Evolutionary conservation across 1,140 invertebrate genomes (phyloP).

Genomic region (Apis laboriosa): DNA sequence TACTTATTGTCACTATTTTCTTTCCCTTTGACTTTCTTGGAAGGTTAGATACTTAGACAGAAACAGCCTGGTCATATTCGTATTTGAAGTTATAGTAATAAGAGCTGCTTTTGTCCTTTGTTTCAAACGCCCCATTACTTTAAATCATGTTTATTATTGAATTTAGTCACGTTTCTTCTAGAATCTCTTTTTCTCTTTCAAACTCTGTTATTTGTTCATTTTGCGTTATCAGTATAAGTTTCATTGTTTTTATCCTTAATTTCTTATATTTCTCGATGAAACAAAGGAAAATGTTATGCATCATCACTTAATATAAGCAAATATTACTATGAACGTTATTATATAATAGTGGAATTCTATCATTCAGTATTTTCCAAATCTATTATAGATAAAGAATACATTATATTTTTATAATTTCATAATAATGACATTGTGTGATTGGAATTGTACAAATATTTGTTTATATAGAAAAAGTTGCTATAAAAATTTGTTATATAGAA

Average conservation of each 20-base stretch:
- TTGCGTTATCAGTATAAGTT: conserved; percentile 12
- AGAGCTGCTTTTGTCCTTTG: conserved; percentile 32
- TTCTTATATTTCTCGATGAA: too few relatives aligned
- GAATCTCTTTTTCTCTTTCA: background rate
- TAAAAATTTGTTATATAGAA: too few relatives aligned
- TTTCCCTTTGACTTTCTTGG: conserved; percentile 38
- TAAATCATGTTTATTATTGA: conserved; percentile 17
- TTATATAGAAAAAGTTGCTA: too few relatives aligned
- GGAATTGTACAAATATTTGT: too few relatives aligned
- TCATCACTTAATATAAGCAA: too few relatives aligned
- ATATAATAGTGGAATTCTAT: too few relatives aligned
- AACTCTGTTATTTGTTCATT: background rate
- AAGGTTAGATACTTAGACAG: conserved; percentile 39
- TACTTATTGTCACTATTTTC: conserved; percentile 21
- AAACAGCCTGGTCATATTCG: conserved; percentile 5
- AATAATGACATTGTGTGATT: too few relatives aligned
- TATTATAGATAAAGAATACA: too few relatives aligned
- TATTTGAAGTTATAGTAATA: conserved; percentile 22
- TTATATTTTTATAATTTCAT: too few relatives aligned
- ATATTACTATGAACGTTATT: too few relatives aligned
- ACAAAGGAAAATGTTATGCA: too few relatives aligned
- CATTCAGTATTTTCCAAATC: too few relatives aligned
- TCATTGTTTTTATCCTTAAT: background rate
- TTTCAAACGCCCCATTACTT: conserved; percentile 48
- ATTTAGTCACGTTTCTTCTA: background rate